A percentile compares a stretch with the other conserved stretches of the same genome.
Conservation (phyloP, 2,797 vertebrate species). For the Pteronotus mesoamericanus region DNA sequence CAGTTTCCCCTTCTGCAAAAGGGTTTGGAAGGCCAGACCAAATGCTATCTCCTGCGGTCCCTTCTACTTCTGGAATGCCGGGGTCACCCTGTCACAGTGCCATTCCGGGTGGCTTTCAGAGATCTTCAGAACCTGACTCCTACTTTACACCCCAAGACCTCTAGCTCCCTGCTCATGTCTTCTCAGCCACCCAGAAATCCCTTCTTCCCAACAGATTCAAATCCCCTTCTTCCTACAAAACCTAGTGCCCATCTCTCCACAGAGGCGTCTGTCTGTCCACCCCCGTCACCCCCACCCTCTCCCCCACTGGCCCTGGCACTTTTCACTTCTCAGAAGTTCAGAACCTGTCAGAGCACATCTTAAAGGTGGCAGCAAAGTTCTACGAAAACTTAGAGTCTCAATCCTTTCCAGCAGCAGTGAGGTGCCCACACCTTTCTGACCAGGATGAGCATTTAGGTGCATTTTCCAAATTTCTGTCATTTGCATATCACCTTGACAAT, state of each 20-base stretch:
- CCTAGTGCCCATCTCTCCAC: too few relatives aligned
- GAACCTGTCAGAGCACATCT: not conserved
- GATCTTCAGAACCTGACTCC: not conserved
- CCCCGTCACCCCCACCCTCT: too few relatives aligned
- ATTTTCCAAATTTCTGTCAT: not conserved
- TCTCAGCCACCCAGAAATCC: not conserved
- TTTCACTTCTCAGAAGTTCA: not conserved
- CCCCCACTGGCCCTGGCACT: too few relatives aligned
- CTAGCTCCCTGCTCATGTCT: not conserved
- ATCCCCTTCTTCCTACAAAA: not conserved
- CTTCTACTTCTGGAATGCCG: too few relatives aligned
- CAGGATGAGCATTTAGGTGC: not conserved
- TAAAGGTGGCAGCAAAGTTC: not conserved
- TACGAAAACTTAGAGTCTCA: not conserved
- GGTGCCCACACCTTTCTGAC: not conserved
- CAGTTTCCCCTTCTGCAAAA: not conserved
- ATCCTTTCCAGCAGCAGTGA: not conserved
- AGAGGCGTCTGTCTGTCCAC: not conserved
- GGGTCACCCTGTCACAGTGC: fast-evolving
- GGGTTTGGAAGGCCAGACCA: not conserved
- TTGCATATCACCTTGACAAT: not conserved
- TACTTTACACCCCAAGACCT: not conserved
- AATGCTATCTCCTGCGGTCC: not conserved
- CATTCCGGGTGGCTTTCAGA: not conserved
- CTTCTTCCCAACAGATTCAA: not conserved